Percentiles rank a stretch among this genome's conserved stretches.
Conservation (phyloP, 2,888 invertebrate genomes). For the Heliothis peltigera region DNA sequence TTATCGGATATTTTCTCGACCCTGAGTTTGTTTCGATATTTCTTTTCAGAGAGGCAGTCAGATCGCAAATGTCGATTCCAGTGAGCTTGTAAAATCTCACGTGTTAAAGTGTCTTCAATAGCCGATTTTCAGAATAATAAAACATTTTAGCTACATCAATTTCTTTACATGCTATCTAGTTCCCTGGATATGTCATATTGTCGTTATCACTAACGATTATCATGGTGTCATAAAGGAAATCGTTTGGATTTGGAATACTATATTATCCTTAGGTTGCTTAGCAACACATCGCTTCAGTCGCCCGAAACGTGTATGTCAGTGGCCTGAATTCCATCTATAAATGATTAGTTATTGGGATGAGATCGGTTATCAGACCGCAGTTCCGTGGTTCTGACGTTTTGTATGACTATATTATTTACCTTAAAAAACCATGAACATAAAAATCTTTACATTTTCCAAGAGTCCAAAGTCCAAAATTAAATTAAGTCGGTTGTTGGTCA, state of each 20-base stretch:
- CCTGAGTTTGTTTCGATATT: conserved; percentile 1
- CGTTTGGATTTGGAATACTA: conserved; percentile 35
- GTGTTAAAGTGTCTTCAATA: background rate
- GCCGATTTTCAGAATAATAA: too few species aligned
- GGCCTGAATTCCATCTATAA: conserved; percentile 57
- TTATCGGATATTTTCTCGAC: conserved; percentile 11
- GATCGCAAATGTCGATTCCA: background rate
- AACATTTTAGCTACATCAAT: too few species aligned
- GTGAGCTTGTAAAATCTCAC: background rate
- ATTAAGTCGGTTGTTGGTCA: background rate
- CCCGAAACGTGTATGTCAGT: conserved; percentile 51
- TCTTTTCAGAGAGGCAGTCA: conserved; percentile 1
- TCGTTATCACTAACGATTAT: too few species aligned
- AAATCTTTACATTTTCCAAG: background rate
- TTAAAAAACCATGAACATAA: too few species aligned
- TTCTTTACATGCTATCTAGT: too few species aligned
- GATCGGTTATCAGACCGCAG: conserved; percentile 29
- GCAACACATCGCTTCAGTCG: conserved; percentile 53
- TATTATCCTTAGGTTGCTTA: conserved; percentile 47
- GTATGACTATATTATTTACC: too few species aligned
- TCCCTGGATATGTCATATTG: too few species aligned
- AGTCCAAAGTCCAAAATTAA: background rate
- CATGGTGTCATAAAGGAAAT: background rate
- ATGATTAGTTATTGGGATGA: conserved; percentile 43
- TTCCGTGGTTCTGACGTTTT: conserved; percentile 8